These are phyloP conservation scores for Sphaerodactylus townsendi DNA, from an alignment of 2,113 vertebrate species.

Conservation along the genomic window DNA sequence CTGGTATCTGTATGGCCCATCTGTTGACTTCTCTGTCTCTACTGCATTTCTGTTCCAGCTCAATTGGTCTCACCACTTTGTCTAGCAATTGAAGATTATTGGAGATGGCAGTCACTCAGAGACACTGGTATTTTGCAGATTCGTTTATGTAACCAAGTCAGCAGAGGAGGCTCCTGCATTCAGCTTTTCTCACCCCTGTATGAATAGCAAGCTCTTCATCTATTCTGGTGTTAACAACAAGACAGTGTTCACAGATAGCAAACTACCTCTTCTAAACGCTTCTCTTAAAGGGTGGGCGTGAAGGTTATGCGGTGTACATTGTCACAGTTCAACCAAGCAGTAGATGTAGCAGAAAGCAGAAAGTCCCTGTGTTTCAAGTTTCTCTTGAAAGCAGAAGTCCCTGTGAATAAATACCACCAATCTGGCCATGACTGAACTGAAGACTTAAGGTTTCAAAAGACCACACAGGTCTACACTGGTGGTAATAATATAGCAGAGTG, in stretches of 20 bases:
- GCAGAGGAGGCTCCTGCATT: neutral
- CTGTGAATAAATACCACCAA: neutral
- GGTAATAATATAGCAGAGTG: too few species aligned
- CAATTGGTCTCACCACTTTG: neutral
- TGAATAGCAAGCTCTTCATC: neutral
- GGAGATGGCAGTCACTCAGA: too few species aligned
- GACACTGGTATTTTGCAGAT: neutral
- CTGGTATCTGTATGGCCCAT: neutral
- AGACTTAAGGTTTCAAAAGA: neutral
- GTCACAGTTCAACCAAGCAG: neutral
- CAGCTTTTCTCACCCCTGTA: too few species aligned
- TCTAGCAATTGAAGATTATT: neutral
- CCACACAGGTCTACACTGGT: neutral
- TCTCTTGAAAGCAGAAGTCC: neutral
- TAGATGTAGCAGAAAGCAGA: neutral
- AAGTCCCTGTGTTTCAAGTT: too few species aligned
- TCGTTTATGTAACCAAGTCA: neutral
- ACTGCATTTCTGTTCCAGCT: neutral
- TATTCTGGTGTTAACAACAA: constrained; percentile 19
- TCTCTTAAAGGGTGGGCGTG: neutral
- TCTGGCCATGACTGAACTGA: neutral
- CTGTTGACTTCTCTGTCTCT: too few species aligned
- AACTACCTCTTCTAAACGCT: neutral
- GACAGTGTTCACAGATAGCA: neutral
- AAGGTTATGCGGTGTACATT: neutral